Evolutionary conservation across 53 echinoderm and acorn worm species (phyloP), one percentile per base, ranked within the genome.

Genomic region (Pentamera pediparva): DNA sequence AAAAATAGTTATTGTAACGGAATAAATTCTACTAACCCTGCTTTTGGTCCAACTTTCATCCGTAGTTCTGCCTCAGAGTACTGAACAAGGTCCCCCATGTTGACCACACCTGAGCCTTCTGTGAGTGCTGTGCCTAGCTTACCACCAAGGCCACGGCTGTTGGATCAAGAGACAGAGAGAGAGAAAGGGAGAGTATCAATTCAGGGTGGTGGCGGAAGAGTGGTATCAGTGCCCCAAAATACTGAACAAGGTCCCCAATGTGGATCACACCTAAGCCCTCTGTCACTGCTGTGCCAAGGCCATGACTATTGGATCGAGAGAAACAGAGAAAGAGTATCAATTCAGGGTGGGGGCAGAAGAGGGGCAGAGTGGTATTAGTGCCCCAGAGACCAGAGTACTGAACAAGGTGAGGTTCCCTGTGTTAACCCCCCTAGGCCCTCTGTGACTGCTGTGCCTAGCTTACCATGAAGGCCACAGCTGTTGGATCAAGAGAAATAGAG

Each of bases 401-500:
- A 22, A 84, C 11, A 12, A 95, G 55, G n/a, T n/a, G n/a, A n/a
- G n/a, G 39, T 95, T 91, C 20, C 88, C 91, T 85, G 91, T 73
- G 57, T 80, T 84, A 40, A 87, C 75, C 32, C 82, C 87, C 76
- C 69, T 40, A 95, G 78, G 8, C 79, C 88, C 4, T 86, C 85
- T 21, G 58, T 52, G 36, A 95, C 31, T 11, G 79, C 76, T 20
- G 70, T 82, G 31, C 96, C 96, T 15, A 95, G 88, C 58, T 95
- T 95, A 7, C 96, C 96, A 39, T 91, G 91, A 64, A 95, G 79
- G 45, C 91, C 81, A 73, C 96, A 88, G 48, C 96, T 95, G 65
- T 38, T 60, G 29, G 65, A 40, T 39, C 67, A 54, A 27, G 24
- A 60, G 36, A 39, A 32, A 51, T 6, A 55, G 55, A n/a, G n/a